Conservation (phyloP, 2,888 invertebrate species). For the Synanthedon vespiformis region DNA sequence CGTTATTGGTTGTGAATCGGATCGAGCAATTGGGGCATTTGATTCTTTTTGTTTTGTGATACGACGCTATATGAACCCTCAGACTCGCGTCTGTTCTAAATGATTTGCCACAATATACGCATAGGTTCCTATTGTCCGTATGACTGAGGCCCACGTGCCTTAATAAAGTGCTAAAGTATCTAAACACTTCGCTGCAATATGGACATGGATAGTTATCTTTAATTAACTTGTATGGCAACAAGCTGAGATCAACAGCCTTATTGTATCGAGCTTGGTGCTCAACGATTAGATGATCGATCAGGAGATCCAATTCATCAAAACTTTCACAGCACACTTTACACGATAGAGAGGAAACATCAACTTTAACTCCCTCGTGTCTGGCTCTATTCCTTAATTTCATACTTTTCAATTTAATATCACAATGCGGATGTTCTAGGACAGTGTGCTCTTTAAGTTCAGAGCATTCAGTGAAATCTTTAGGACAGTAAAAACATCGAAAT, state of each 20-base stretch:
- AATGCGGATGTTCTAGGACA: constrained; percentile 33
- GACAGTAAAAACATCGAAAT: constrained; percentile 52
- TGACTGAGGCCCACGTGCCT: constrained; percentile 39
- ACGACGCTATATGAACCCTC: constrained; percentile 31
- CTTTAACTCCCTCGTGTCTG: constrained; percentile 42
- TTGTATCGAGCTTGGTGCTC: constrained; percentile 32
- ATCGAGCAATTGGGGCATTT: constrained; percentile 31
- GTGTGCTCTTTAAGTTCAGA: constrained; percentile 42
- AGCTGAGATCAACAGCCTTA: constrained; percentile 21
- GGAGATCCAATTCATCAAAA: constrained; percentile 21
- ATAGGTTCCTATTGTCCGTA: constrained; percentile 41
- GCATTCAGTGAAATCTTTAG: constrained; percentile 40
- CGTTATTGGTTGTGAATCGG: constrained; percentile 23
- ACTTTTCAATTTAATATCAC: constrained; percentile 35
- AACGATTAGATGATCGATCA: constrained; percentile 29
- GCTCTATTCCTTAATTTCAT: constrained; percentile 48
- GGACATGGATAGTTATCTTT: constrained; percentile 42
- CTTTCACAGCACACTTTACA: constrained; percentile 35
- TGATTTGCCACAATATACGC: constrained; percentile 38
- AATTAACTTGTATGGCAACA: constrained; percentile 34
- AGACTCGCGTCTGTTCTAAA: constrained; percentile 41
- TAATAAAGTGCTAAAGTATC: constrained; percentile 37
- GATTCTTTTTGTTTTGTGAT: constrained; percentile 27
- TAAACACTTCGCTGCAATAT: constrained; percentile 27
- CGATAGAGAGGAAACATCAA: constrained; percentile 36